phyloP scores from a whole-genome alignment of 2,113 vertebrate species.

The Amphiprion percula region DNA sequence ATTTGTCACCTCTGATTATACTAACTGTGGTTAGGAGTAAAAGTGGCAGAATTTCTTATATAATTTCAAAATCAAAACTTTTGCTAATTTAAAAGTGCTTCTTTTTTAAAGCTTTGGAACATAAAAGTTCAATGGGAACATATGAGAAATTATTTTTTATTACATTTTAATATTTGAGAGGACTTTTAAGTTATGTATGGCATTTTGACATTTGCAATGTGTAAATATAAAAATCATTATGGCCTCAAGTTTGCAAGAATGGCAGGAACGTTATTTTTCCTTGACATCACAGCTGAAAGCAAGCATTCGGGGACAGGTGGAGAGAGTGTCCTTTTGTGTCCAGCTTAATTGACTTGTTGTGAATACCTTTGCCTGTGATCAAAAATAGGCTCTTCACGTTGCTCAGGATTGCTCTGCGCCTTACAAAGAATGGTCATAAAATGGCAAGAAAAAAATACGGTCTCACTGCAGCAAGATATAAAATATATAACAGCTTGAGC shows the following conservation, averaged over 20 bases:
- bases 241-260: not conserved
- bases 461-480: constrained; percentile 35
- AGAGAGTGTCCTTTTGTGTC: constrained; percentile 52
- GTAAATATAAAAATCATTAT: not conserved
- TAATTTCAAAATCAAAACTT: constrained; percentile 2
- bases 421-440: constrained; percentile 40
- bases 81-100: not conserved
- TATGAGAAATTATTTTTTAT: not conserved
- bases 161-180: not conserved
- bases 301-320: constrained; percentile 45
- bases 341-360: constrained; percentile 18
- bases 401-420: constrained; percentile 18
- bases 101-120: not conserved
- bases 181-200: not conserved
- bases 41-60: constrained; percentile 8
- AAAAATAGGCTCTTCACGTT: constrained; percentile 24
- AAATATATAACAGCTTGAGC: constrained; percentile 58
- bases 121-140: not conserved
- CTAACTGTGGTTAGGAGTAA: constrained; percentile 16
- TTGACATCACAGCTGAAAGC: constrained; percentile 50
- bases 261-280: constrained; percentile 40
- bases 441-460: not conserved
- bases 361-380: constrained; percentile 27
- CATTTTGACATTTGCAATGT: not conserved
- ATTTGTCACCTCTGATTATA: constrained; percentile 14